Percentiles rank a stretch among this genome's conserved stretches.
These are phyloP conservation scores for Beris chalybata DNA, from an alignment of 2,888 invertebrate genomes.

Conservation along the genomic window DNA sequence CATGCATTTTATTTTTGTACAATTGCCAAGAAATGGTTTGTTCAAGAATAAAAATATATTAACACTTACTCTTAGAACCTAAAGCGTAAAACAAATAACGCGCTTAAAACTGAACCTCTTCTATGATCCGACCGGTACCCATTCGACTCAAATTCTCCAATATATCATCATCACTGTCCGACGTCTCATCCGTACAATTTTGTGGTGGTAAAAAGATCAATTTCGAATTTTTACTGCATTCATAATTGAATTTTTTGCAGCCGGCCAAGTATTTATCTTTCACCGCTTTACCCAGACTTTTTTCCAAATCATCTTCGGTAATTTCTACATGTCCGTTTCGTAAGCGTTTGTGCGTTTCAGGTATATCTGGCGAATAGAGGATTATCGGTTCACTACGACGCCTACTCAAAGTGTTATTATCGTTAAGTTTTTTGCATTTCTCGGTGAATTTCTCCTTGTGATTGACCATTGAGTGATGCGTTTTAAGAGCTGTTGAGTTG, in stretches of 20 bases:
- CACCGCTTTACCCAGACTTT: slow-evolving; percentile 15
- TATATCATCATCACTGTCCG: slow-evolving; percentile 30
- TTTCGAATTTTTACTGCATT: slow-evolving; percentile 18
- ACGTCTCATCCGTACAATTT: not conserved
- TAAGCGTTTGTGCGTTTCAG: not conserved
- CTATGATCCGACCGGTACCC: slow-evolving; percentile 15
- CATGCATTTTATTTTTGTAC: too few relatives aligned
- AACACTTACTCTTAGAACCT: not conserved
- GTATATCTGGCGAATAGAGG: slow-evolving; percentile 4
- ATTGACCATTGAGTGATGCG: slow-evolving; percentile 19
- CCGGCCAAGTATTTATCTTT: slow-evolving; percentile 23
- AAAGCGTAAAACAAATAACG: slow-evolving; percentile 2
- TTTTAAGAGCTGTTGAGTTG: slow-evolving; percentile 27
- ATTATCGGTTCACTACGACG: not conserved
- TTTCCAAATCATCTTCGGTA: slow-evolving; percentile 12
- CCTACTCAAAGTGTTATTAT: not conserved
- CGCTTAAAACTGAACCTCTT: slow-evolving; percentile 1
- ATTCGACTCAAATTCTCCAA: slow-evolving; percentile 13
- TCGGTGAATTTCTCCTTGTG: slow-evolving; percentile 9
- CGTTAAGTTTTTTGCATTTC: not conserved
- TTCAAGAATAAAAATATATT: too few relatives aligned
- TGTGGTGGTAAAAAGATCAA: slow-evolving; percentile 30
- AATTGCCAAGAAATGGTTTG: too few relatives aligned
- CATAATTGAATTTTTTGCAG: slow-evolving; percentile 2
- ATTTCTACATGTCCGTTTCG: slow-evolving; percentile 19